Evolutionary conservation across 2,888 invertebrate species (phyloP).

Genomic region (Agriotes lineatus): DNA sequence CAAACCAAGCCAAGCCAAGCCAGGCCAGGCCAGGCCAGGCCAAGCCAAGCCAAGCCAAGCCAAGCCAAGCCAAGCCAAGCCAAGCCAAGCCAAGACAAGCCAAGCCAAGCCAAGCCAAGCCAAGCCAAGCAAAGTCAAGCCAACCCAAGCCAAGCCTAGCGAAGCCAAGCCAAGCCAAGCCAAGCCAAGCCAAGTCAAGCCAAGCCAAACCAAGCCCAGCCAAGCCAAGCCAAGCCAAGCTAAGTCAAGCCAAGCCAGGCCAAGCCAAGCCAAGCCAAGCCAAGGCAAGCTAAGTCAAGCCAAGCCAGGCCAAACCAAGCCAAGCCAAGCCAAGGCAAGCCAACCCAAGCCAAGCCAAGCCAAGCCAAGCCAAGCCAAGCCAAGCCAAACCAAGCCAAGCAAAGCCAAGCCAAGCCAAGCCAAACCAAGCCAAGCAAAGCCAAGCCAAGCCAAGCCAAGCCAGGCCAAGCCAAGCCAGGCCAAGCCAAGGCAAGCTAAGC

Average conservation of each 20-base stretch:
- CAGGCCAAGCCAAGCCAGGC: no score
- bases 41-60: no score
- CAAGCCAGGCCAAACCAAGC: slow-evolving; percentile 1
- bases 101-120: no score
- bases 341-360: not conserved
- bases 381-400: not conserved
- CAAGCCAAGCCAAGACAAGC: no score
- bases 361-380: not conserved
- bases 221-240: not conserved
- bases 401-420: not conserved
- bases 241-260: not conserved
- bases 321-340: not conserved
- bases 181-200: no score
- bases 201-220: not conserved
- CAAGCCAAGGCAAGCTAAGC: no score
- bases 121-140: no score
- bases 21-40: no score
- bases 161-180: no score
- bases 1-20: no score
- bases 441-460: not conserved
- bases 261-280: not conserved
- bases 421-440: not conserved
- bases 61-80: no score
- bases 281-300: not conserved
- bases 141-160: no score